Base-by-base conservation (phyloP, 1,140 invertebrate genomes). In the Ditylenchus dipsaci region DNA sequence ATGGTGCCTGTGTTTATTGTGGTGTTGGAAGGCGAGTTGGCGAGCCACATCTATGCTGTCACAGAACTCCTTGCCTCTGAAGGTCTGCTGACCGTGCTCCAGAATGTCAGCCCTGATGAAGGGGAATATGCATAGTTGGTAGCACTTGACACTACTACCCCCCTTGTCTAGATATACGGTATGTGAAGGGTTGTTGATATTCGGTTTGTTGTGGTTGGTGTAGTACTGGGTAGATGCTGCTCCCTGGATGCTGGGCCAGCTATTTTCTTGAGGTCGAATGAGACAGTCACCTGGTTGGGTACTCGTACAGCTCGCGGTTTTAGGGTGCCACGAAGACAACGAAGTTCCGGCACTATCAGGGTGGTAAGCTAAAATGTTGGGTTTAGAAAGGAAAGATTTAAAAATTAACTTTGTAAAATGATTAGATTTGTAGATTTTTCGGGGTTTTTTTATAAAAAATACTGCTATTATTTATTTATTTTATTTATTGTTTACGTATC, bases 71-170 rank as follows among this genome's bases (percentile, higher is more conserved):
- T 65, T 56, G n/a, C n/a, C 63, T n/a, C 63, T 23, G n/a, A 65
- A 65, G 11, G 63, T 65, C n/a, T 65, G 38, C n/a, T 60, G 38
- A 11, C 63, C 63, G 56, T 65, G 17, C 1, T 29, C n/a, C 8
- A n/a, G 19, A 29, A 65, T 65, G 23, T 65, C 63, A 19, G 63
- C 63, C 8, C 63, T 23, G 19, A 65, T 38, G 19, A 65, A 65
- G n/a, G 63, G 63, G 33, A 65, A 65, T 61, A 65, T 65, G 19
- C 63, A 65, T 7, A 65, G 63, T 19, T 65, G 63, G 33, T 21
- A 65, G 57, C 63, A 65, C n/a, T 65, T 61, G 3, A 38, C 3
- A 38, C 33, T 38, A 3, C 3, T 3, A 38, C 33, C 15, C 3
- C 15, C n/a, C 3, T 47, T 5, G 59, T 53, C 49, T 3, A 53